Evolutionary conservation across 53 echinoderm and acorn worm species (phyloP).

Genomic region (Astropecten irregularis): DNA sequence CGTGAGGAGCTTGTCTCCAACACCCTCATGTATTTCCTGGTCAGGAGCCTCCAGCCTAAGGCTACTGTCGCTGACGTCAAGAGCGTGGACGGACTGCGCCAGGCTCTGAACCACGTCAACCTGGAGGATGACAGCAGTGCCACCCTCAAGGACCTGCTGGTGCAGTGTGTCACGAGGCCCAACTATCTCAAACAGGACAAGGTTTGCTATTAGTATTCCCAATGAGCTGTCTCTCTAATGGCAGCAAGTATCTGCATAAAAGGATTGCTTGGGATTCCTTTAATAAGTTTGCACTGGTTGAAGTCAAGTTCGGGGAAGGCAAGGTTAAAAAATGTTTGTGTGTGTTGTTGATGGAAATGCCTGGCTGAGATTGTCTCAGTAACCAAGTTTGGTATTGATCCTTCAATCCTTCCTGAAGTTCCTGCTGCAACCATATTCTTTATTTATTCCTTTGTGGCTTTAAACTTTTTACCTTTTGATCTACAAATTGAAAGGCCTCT

Average conservation of each 20-base stretch:
- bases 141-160: constrained; percentile 70
- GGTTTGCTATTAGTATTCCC: constrained; percentile 30
- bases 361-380: too few species aligned
- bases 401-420: too few species aligned
- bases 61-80: constrained; percentile 78
- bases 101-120: constrained; percentile 66
- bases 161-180: constrained; percentile 78
- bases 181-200: constrained; percentile 80
- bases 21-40: constrained; percentile 78
- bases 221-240: not conserved
- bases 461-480: too few species aligned
- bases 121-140: constrained; percentile 73
- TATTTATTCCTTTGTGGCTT: too few species aligned
- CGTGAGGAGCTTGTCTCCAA: constrained; percentile 74
- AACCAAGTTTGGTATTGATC: too few species aligned
- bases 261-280: too few species aligned
- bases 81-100: constrained; percentile 68
- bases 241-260: not conserved
- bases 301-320: too few species aligned
- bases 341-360: too few species aligned
- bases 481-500: too few species aligned
- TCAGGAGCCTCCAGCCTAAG: constrained; percentile 70
- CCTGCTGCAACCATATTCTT: too few species aligned
- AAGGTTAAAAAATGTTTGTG: too few species aligned
- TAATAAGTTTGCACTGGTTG: too few species aligned